Evolutionary conservation across 1,140 invertebrate species (phyloP), one percentile per base, ranked within the genome.

Genomic region (Lerema accius): DNA sequence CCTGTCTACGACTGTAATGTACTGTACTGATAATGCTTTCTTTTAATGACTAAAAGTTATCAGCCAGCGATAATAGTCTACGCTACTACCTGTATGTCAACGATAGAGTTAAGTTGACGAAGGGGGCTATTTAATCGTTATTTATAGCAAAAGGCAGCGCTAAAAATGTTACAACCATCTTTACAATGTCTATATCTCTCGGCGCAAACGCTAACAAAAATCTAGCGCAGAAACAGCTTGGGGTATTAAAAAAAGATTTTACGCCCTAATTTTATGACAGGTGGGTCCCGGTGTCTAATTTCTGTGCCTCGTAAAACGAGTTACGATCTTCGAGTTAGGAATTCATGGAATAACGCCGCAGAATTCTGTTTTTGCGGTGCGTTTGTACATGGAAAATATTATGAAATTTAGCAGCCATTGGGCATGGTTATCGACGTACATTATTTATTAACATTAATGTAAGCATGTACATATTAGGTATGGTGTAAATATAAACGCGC

Each of bases 241-340:
- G 17, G n/a, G n/a, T 11, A 7, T 26, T 11, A 4, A 49, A 49
- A 49, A 32, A 10, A 32, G 23, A 10, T 49, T 49, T 32, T 49
- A 32, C 26, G 13, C 7, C 26, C 23, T 49, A 49, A 49, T 49
- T 49, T 49, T 49, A 49, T 23, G 23, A 49, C 46, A 49, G 46
- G 46, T 49, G 23, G 6, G 46, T 15, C 1, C 10, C 26, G 19
- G 23, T 9, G 11, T 5, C 23, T 48, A 48, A 48, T 48, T 48
- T 48, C 19, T 26, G 26, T 48, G 11, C 13, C 11, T 28, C 45
- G 45, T 48, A 48, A n/a, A 48, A 48, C 16, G 23, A 28, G 45
- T 48, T 48, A 48, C 45, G 45, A 48, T 28, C 19, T 28, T 48
- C n/a, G 11, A 28, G 19, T 48, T 48, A 48, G 6, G 45, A 15